phyloP scores from a whole-genome alignment of 2,113 vertebrate genomes.

The Aptenodytes patagonicus region DNA sequence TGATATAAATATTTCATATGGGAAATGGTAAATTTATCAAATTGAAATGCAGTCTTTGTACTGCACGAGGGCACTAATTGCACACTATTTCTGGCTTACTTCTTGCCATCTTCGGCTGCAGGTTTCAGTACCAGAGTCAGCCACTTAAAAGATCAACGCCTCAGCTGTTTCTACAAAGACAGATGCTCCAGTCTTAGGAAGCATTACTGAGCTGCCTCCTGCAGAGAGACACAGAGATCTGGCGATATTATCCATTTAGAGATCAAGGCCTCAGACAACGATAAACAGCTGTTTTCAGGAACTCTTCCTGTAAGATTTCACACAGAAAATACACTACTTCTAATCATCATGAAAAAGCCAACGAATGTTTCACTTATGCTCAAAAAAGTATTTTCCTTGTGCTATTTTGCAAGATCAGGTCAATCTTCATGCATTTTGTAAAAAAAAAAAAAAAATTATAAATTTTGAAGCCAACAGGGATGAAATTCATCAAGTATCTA shows the following conservation, averaged over 20 bases:
- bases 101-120: neutral
- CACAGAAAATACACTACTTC: neutral
- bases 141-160: neutral
- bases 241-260: neutral
- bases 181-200: neutral
- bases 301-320: neutral
- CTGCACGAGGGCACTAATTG: neutral
- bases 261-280: fast-evolving
- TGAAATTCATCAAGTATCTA: neutral
- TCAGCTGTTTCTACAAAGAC: neutral
- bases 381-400: neutral
- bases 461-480: neutral
- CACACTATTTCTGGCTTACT: neutral
- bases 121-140: neutral
- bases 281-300: neutral
- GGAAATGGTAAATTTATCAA: neutral
- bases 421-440: no score
- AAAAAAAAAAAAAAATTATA: neutral
- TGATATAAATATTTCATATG: neutral
- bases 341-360: neutral
- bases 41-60: neutral
- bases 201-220: neutral
- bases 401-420: neutral
- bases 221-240: neutral
- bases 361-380: fast-evolving